Base-by-base conservation (phyloP, 2,113 vertebrate species). In the Xerus inauris region DNA sequence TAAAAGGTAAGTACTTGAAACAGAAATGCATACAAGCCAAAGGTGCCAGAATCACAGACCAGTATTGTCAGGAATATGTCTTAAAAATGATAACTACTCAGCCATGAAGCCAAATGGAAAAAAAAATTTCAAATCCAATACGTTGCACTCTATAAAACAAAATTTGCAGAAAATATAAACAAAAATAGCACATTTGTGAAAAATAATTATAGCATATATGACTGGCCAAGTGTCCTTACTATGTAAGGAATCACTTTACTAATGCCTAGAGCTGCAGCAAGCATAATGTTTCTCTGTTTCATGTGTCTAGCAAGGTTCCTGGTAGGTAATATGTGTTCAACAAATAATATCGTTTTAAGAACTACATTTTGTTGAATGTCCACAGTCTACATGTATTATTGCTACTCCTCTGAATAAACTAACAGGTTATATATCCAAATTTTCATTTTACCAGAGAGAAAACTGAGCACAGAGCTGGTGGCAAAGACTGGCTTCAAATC, bases 401-500 rank as follows among this genome's bases (percentile, higher is more conserved):
- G n/a, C 40, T 49, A 11, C 22, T 67, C 54, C 42, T 91, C 47
- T 4, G 26, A 30, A 8, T 6, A n/a, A 73, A 75, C 5, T 4
- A 49, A 73, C 1, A 51, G 16, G 1, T 40, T 49, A n/a, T 0
- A 0, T 54, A 19, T 32, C 65, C 30, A 35, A 64, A 45, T 88
- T 71, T 96, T 65, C 72, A 54, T 85, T 92, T 77, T 69, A 85
- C 54, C 28, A 65, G 83, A 72, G 11, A 47, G 64, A 71, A 93
- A 87, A 91, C 13, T 40, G 65, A 92, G 6, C 5, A 13, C 35
- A 84, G 35, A 76, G 32, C 6, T 87, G 16, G 42, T 45, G 3
- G n/a, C 35, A 35, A 83, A 95, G 9, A 13, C n/a, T 59, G 77
- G 59, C n/a, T 95, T 94, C 47, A 84, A 67, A 38, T 4, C 32